Evolutionary conservation across 2,113 vertebrate species (phyloP).

Genomic region (Puntigrus tetrazona): DNA sequence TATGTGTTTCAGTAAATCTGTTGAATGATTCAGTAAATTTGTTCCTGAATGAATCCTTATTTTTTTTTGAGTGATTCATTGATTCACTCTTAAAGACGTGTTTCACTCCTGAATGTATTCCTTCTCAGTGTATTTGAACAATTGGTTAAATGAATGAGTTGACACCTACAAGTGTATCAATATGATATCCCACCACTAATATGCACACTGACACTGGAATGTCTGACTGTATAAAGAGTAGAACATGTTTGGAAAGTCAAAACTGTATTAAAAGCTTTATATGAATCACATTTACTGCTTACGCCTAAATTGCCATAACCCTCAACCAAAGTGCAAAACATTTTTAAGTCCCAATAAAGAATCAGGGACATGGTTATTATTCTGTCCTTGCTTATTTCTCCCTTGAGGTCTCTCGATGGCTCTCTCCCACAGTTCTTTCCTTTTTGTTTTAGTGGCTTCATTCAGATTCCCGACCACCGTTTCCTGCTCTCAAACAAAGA

Average conservation of each 20-base stretch:
- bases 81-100: background rate
- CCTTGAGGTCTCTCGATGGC: background rate
- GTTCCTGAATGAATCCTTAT: background rate
- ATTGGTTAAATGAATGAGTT: background rate
- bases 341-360: background rate
- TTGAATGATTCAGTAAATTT: background rate
- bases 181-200: background rate
- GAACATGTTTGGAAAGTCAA: background rate
- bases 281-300: background rate
- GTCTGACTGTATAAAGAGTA: background rate
- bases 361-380: background rate
- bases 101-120: background rate
- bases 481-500: slow-evolving; percentile 18
- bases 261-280: background rate
- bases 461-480: slow-evolving; percentile 4
- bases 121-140: background rate
- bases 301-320: background rate
- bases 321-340: background rate
- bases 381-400: slow-evolving; percentile 26
- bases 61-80: background rate
- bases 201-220: background rate
- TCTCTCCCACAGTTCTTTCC: background rate
- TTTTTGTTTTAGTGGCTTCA: slow-evolving; percentile 19
- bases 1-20: background rate
- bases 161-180: background rate